A percentile compares a stretch with the other conserved stretches of the same genome.
phyloP scores from a whole-genome alignment of 1,140 invertebrate genomes.

The Formica selysi region DNA sequence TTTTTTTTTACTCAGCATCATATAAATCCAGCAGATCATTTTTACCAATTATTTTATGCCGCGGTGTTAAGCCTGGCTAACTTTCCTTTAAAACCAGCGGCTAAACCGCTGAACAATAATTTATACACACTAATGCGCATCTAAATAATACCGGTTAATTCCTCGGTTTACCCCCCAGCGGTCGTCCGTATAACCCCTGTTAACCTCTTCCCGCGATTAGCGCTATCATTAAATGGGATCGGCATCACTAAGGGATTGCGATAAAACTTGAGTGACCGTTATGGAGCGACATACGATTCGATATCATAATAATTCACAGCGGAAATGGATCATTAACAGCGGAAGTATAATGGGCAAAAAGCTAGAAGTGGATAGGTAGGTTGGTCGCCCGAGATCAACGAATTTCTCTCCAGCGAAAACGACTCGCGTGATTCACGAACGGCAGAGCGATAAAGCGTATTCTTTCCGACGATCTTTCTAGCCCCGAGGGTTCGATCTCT shows the following conservation, averaged over 20 bases:
- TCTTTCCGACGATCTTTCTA: conserved; percentile 60
- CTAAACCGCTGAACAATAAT: conserved; percentile 50
- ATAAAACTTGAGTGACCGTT: conserved; percentile 60
- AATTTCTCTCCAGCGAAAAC: conserved; percentile 42
- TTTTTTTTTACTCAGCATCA: background rate
- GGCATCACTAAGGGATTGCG: conserved; percentile 37
- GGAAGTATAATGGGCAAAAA: conserved; percentile 52
- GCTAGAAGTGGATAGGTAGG: background rate
- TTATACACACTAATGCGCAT: conserved; percentile 47
- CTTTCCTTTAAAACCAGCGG: conserved; percentile 35
- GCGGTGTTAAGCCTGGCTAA: background rate
- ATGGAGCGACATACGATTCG: conserved; percentile 48
- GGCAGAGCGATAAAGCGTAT: conserved; percentile 65
- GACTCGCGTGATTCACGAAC: conserved; percentile 57
- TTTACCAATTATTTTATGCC: conserved; percentile 20
- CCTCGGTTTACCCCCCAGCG: conserved; percentile 37
- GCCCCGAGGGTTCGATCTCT: conserved; percentile 66
- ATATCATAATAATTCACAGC: conserved; percentile 55
- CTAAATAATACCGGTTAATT: conserved; percentile 58
- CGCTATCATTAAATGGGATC: conserved; percentile 59
- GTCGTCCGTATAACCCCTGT: conserved; percentile 45
- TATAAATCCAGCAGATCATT: background rate
- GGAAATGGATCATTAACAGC: conserved; percentile 55
- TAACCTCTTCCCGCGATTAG: conserved; percentile 55
- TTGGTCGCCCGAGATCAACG: conserved; percentile 33